Conservation (phyloP, 2,797 vertebrate species). For the Propithecus deckenii region DNA sequence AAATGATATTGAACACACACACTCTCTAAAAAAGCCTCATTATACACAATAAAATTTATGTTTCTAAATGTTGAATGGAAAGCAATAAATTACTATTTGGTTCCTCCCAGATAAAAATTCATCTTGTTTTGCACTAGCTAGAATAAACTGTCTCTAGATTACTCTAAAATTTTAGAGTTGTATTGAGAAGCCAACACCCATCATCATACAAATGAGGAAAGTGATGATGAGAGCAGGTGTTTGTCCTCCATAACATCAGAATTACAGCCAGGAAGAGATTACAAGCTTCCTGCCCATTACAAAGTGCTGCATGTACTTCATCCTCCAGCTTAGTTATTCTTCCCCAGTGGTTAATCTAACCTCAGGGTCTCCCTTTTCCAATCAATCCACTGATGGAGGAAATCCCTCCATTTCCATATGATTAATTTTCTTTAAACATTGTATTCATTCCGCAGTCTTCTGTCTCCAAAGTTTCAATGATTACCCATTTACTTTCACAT, state of each 20-base stretch:
- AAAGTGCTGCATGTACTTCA: neutral
- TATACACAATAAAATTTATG: neutral
- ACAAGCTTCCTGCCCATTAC: neutral
- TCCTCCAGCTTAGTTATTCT: neutral
- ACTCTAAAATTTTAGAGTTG: neutral
- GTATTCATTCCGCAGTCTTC: neutral
- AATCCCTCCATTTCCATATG: neutral
- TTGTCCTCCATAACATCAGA: neutral
- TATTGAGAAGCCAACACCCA: neutral
- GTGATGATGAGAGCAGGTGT: neutral
- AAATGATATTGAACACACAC: neutral
- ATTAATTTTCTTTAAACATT: neutral
- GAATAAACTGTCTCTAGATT: neutral
- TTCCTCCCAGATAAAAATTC: neutral
- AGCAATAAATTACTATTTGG: neutral
- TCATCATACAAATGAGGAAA: neutral
- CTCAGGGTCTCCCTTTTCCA: neutral
- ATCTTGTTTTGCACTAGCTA: neutral
- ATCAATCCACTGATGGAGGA: neutral
- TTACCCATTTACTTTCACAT: neutral
- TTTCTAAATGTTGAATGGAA: neutral
- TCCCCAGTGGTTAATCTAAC: neutral
- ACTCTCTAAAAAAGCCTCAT: neutral
- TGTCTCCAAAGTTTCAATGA: neutral
- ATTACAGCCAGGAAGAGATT: neutral